Percentiles rank a stretch among this genome's conserved stretches.
Conservation (phyloP, 2,797 vertebrate genomes). For the Phrynocephalus guinanensis region DNA sequence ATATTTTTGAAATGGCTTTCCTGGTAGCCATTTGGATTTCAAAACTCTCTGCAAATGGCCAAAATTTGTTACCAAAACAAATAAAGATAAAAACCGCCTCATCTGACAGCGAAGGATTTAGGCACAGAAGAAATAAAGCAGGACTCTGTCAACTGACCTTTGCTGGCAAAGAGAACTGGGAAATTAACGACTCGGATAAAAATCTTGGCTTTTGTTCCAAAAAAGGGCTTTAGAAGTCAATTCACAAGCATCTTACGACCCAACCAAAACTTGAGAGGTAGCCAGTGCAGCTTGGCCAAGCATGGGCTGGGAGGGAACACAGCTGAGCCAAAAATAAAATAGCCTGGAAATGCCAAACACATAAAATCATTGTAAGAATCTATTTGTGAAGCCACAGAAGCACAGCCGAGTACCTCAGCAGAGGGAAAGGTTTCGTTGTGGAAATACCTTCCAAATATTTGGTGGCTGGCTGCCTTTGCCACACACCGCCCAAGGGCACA, state of each 20-base stretch:
- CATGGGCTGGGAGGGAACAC: background rate
- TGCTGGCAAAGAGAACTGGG: background rate
- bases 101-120: background rate
- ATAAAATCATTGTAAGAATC: background rate
- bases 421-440: background rate
- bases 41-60: slow-evolving; percentile 6
- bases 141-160: slow-evolving; percentile 10
- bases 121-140: background rate
- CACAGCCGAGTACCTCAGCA: background rate
- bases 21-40: slow-evolving; percentile 9
- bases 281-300: background rate
- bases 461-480: background rate
- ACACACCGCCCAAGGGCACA: rapidly evolving
- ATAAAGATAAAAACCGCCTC: background rate
- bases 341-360: rapidly evolving
- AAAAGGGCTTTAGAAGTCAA: background rate
- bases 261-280: slow-evolving; percentile 26
- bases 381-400: rapidly evolving
- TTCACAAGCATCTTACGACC: background rate
- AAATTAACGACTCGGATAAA: slow-evolving; percentile 13
- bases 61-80: slow-evolving; percentile 12
- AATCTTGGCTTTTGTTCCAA: slow-evolving; percentile 24
- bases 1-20: background rate
- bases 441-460: slow-evolving; percentile 32
- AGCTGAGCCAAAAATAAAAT: rapidly evolving